These are phyloP conservation scores for Vireo griseus DNA, from an alignment of 2,797 vertebrate species.

Conservation along the genomic window DNA sequence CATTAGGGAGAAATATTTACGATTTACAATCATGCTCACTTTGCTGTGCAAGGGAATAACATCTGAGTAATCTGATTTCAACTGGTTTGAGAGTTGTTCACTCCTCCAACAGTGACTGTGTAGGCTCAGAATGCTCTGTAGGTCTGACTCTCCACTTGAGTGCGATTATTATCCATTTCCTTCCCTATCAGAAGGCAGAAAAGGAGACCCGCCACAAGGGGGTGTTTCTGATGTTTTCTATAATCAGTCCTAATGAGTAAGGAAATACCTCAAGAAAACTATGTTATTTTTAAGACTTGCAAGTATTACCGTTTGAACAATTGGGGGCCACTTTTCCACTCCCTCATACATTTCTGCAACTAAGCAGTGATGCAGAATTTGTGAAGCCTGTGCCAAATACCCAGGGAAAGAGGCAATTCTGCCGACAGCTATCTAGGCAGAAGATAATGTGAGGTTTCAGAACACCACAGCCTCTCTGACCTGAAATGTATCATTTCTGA, in stretches of 20 bases:
- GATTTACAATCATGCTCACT: background rate
- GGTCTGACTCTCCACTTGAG: background rate
- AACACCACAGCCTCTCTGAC: background rate
- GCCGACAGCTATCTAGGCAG: background rate
- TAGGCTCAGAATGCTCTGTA: background rate
- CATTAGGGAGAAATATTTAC: background rate
- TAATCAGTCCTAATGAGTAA: background rate
- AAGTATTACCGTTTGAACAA: background rate
- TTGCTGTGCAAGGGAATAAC: background rate
- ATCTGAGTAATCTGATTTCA: background rate
- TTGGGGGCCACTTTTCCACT: background rate
- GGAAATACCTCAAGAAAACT: background rate
- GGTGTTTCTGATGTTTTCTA: background rate
- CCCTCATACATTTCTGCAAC: background rate
- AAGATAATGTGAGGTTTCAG: background rate
- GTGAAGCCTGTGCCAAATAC: background rate
- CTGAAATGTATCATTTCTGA: background rate
- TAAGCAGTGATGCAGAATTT: background rate
- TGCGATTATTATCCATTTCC: background rate
- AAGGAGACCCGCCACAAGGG: fast-evolving
- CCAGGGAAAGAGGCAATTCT: background rate
- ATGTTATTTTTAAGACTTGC: background rate
- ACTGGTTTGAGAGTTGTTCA: background rate
- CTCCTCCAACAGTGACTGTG: background rate
- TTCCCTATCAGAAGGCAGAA: background rate